phyloP scores from a whole-genome alignment of 2,888 invertebrate genomes.

The Cistogaster globosa region DNA sequence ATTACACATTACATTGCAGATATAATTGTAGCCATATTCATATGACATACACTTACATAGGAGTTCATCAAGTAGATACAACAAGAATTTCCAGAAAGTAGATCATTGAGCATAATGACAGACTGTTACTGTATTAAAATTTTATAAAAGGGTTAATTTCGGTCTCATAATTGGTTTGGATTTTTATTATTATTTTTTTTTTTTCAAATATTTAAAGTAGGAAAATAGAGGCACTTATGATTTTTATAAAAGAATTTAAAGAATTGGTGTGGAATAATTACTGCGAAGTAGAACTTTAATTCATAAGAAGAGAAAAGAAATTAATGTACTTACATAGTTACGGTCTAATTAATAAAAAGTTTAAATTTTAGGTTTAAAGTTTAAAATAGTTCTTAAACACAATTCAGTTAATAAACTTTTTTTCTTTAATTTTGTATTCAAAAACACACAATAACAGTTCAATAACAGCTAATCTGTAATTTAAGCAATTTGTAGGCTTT shows the following conservation, averaged over 20 bases:
- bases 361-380: too few species aligned
- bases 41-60: not conserved
- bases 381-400: too few species aligned
- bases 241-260: not conserved
- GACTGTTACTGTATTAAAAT: conserved; percentile 18
- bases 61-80: not conserved
- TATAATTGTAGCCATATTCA: not conserved
- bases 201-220: conserved; percentile 26
- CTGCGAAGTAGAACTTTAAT: not conserved
- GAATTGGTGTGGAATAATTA: conserved; percentile 48
- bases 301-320: not conserved
- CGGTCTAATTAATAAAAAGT: too few species aligned
- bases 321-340: too few species aligned
- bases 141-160: conserved; percentile 49
- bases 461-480: too few species aligned
- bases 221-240: conserved; percentile 20
- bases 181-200: conserved; percentile 16
- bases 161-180: conserved; percentile 38
- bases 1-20: conserved; percentile 20
- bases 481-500: too few species aligned
- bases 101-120: conserved; percentile 57
- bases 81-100: conserved; percentile 27
- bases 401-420: too few species aligned
- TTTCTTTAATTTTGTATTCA: too few species aligned
- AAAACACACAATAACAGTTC: too few species aligned